phyloP scores from a whole-genome alignment of 1,140 invertebrate species.

The Subanguina moxae region DNA sequence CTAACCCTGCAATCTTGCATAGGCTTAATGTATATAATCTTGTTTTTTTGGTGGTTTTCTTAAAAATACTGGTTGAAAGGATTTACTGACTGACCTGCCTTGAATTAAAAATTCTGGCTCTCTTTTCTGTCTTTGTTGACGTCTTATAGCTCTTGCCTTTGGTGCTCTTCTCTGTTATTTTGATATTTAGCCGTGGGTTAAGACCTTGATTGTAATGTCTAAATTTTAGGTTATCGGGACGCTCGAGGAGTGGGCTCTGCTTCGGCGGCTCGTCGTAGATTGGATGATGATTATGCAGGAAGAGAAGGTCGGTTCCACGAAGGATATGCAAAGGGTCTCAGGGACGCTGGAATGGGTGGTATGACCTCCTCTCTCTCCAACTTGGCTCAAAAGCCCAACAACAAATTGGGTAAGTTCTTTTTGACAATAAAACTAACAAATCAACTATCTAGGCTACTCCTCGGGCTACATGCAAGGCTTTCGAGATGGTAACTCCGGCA shows the following conservation, averaged over 20 bases:
- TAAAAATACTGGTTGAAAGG: too few relatives aligned
- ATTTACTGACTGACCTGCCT: too few relatives aligned
- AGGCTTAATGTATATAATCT: too few relatives aligned
- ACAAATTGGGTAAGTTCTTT: slow-evolving; percentile 8
- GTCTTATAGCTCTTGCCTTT: too few relatives aligned
- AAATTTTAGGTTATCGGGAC: slow-evolving; percentile 45
- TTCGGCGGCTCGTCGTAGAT: slow-evolving; percentile 34
- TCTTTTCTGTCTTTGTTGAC: too few relatives aligned
- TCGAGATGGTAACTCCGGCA: slow-evolving; percentile 54
- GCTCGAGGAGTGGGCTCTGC: slow-evolving; percentile 45
- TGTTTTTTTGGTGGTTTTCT: too few relatives aligned
- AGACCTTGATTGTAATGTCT: not conserved
- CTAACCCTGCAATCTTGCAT: too few relatives aligned
- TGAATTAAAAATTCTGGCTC: too few relatives aligned
- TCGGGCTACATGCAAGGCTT: slow-evolving; percentile 60
- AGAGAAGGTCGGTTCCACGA: slow-evolving; percentile 49
- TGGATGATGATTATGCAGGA: slow-evolving; percentile 51
- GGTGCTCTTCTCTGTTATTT: too few relatives aligned
- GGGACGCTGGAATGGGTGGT: slow-evolving; percentile 52
- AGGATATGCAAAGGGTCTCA: slow-evolving; percentile 56
- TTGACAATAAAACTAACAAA: too few relatives aligned
- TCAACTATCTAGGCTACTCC: slow-evolving; percentile 46
- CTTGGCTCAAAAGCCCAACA: slow-evolving; percentile 44
- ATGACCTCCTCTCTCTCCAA: slow-evolving; percentile 59
- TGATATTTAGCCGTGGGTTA: too few relatives aligned